Evolutionary conservation across 2,113 vertebrate species (phyloP), one percentile per base, ranked within the genome.

Genomic region (Psammodynastes pulverulentus): DNA sequence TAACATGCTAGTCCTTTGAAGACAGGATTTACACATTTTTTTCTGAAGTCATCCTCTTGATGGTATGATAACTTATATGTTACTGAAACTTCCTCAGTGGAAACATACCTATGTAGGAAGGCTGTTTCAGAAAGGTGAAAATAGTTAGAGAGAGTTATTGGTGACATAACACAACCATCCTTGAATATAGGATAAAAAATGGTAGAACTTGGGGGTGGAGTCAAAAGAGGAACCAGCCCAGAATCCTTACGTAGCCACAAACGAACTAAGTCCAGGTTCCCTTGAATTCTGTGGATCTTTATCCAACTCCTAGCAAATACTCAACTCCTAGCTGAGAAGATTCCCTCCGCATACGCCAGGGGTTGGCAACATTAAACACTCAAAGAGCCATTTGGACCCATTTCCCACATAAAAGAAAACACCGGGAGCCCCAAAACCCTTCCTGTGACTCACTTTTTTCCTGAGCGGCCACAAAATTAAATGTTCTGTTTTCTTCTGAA

Each of bases 91-190:
- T 43, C 17, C 52, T 39, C n/a, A 39, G 34, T 90, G 24, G 43
- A 39, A 84, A 53, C 21, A 5, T 6, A 45, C 9, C 94, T 29
- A 52, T 91, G 24, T 26, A 62, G 9, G 13, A 62, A 24, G 24
- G 24, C 49, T 54, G 15, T 39, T 54, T 21, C 26, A 84, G 10
- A 86, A 94, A 89, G 4, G 9, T 48, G 29, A 54, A 8, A 9
- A 90, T 84, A 84, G 91, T 92, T 53, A 93, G 19, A 88, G 23
- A 52, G 39, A 10, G 86, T 89, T 94, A 15, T 84, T 1, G 7
- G n/a, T 72, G 39, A 58, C 62, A 67, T 86, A 93, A 91, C 86
- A 93, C 89, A 39, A 67, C 21, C 84, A 91, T 67, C 12, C 58
- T 29, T n/a, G 10, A 62, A 9, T 62, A 3, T 29, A 62, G 56